Conservation (phyloP, 92 coral and sea anemone species). For the Zoanthus sociatus region DNA sequence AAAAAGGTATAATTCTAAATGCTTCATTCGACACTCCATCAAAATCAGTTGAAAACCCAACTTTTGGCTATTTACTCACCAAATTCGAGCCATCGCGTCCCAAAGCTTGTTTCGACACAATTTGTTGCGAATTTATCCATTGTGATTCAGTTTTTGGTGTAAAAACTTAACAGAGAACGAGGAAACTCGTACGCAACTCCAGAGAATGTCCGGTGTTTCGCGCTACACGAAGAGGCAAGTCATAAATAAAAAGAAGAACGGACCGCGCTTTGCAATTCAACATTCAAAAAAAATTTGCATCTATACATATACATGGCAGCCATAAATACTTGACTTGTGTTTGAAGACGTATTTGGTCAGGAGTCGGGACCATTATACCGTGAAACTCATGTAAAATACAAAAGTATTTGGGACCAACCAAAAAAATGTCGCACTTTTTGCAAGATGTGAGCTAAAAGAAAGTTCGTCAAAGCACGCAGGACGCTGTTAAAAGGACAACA, state of each 20-base stretch:
- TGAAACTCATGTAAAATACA: slow-evolving; percentile 47
- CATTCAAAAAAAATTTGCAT: slow-evolving; percentile 93
- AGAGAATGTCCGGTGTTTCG: slow-evolving; percentile 44
- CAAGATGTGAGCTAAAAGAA: neutral
- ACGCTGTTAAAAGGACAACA: neutral
- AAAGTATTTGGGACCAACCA: neutral
- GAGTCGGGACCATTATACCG: slow-evolving; percentile 45
- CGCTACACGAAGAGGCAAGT: slow-evolving; percentile 52
- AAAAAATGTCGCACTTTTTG: neutral
- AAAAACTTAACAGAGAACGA: neutral
- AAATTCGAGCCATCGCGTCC: slow-evolving; percentile 34
- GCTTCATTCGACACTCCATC: slow-evolving; percentile 38
- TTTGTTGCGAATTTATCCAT: slow-evolving; percentile 17
- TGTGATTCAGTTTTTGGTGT: neutral
- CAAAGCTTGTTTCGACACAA: neutral
- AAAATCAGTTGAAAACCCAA: slow-evolving; percentile 18
- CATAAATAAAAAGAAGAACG: slow-evolving; percentile 70
- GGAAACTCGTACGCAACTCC: slow-evolving; percentile 20
- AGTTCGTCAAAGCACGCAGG: slow-evolving; percentile 9
- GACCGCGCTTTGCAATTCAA: slow-evolving; percentile 98
- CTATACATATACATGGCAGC: slow-evolving; percentile 99
- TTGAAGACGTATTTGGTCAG: slow-evolving; percentile 80
- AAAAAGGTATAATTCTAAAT: neutral
- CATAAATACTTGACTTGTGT: slow-evolving; percentile 86
- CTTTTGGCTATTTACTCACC: slow-evolving; percentile 51